Conservation (phyloP, 2,888 invertebrate species). For the Charanyca ferruginea region DNA sequence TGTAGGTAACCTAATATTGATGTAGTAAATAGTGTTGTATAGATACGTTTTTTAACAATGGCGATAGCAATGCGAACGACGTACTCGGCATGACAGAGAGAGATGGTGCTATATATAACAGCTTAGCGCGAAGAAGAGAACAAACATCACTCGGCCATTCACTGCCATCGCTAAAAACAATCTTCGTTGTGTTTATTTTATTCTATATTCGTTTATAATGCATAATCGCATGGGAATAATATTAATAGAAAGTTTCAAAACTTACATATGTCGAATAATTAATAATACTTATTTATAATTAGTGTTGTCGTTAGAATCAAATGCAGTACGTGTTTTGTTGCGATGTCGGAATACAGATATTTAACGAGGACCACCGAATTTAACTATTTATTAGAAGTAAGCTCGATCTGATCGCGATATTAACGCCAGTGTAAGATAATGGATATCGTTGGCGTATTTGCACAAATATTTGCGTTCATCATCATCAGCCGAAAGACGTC, state of each 20-base stretch:
- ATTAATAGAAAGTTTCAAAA: constrained; percentile 37
- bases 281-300: constrained; percentile 26
- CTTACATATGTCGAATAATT: constrained; percentile 19
- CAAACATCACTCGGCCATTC: background rate
- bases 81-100: background rate
- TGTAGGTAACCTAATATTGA: constrained; percentile 48
- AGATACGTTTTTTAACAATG: constrained; percentile 38
- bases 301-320: constrained; percentile 26
- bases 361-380: constrained; percentile 64
- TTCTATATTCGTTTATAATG: constrained; percentile 49
- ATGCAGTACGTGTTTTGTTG: constrained; percentile 33
- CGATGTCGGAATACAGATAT: constrained; percentile 36
- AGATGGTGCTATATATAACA: constrained; percentile 20
- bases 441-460: constrained; percentile 20
- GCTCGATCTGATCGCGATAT: constrained; percentile 40
- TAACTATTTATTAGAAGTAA: constrained; percentile 50
- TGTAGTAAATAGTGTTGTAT: constrained; percentile 38
- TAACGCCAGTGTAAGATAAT: constrained; percentile 39
- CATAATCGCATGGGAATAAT: constrained; percentile 47
- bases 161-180: constrained; percentile 13
- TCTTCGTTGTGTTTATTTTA: constrained; percentile 34
- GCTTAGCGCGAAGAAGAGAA: constrained; percentile 4
- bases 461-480: constrained; percentile 7
- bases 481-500: too few relatives aligned
- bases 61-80: constrained; percentile 9